Percentiles rank a stretch among this genome's conserved stretches.
phyloP scores from a whole-genome alignment of 2,113 vertebrate genomes.

The Azemiops feae region DNA sequence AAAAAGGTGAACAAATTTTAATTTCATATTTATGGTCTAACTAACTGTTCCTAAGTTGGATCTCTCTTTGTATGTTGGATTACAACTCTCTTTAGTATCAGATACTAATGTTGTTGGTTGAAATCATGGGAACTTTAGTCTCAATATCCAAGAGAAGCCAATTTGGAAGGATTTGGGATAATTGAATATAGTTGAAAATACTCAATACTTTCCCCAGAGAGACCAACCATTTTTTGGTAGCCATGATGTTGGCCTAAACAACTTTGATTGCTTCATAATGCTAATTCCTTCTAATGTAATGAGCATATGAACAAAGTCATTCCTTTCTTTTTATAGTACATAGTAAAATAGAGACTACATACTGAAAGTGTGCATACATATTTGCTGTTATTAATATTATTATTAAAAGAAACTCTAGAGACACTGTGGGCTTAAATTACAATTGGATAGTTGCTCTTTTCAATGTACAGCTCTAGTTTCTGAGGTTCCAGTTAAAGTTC shows the following conservation, averaged over 20 bases:
- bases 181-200: not conserved
- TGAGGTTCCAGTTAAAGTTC: not conserved
- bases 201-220: not conserved
- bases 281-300: not conserved
- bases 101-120: too few relatives aligned
- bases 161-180: not conserved
- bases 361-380: not conserved
- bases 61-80: not conserved
- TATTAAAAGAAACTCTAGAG: not conserved
- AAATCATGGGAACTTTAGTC: not conserved
- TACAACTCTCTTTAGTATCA: not conserved
- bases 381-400: not conserved
- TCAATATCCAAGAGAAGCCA: not conserved
- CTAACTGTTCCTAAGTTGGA: not conserved
- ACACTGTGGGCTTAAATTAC: not conserved
- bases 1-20: not conserved
- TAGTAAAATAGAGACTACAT: not conserved
- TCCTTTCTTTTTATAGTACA: not conserved
- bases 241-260: not conserved
- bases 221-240: not conserved
- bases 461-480: not conserved
- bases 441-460: not conserved
- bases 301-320: not conserved
- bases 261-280: not conserved
- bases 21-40: not conserved